These are phyloP conservation scores for Phalanger gymnotis DNA, from an alignment of 2,797 vertebrate species.

Conservation along the genomic window DNA sequence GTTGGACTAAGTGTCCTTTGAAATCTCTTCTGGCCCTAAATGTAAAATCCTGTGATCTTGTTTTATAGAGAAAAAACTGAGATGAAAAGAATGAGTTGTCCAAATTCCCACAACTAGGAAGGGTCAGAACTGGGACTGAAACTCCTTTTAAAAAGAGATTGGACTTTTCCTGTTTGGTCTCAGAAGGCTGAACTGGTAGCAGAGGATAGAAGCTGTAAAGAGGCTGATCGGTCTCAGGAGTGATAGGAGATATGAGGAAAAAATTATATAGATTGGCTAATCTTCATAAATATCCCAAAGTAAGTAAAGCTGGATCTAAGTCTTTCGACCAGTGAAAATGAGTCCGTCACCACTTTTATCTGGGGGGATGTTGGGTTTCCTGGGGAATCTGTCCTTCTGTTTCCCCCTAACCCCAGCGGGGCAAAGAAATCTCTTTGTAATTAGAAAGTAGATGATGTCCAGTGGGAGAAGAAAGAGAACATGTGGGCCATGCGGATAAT, in stretches of 20 bases:
- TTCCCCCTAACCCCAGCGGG: background rate
- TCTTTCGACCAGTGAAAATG: background rate
- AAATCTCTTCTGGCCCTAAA: background rate
- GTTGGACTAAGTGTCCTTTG: background rate
- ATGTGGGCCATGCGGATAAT: background rate
- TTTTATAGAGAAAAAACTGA: background rate
- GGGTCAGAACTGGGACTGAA: background rate
- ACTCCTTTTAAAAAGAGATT: background rate
- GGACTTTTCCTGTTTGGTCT: background rate
- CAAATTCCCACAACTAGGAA: background rate
- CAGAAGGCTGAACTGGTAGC: background rate
- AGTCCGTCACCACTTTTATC: background rate
- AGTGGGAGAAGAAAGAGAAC: background rate
- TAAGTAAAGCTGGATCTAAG: background rate
- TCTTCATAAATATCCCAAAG: background rate
- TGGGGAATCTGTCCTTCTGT: background rate
- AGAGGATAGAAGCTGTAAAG: background rate
- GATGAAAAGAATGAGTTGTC: background rate
- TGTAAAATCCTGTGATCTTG: background rate
- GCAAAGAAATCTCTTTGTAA: background rate
- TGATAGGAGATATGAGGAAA: background rate
- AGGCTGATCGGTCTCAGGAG: background rate
- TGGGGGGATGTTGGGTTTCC: background rate
- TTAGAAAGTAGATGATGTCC: background rate
- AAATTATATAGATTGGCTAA: background rate